These are phyloP conservation scores for Volucella bombylans DNA, from an alignment of 2,888 invertebrate genomes.

Conservation along the genomic window DNA sequence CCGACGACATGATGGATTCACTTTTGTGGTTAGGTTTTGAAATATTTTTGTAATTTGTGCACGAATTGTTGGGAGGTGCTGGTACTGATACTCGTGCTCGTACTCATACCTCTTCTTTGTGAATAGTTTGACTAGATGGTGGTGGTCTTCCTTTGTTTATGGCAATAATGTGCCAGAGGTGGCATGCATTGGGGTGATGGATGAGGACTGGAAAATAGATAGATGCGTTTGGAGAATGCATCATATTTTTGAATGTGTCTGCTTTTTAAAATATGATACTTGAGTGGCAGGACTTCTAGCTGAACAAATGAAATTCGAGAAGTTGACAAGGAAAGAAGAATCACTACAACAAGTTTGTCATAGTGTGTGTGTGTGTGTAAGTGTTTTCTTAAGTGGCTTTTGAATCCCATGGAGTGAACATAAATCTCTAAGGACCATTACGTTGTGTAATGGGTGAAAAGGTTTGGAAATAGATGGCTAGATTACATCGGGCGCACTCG, in stretches of 20 bases:
- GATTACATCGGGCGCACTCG: no score
- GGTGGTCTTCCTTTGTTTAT: constrained; percentile 5
- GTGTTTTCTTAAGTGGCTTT: no score
- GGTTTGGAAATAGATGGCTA: no score
- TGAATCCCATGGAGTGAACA: no score
- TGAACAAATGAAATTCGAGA: constrained; percentile 40
- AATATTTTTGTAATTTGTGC: constrained; percentile 64
- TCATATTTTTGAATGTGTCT: constrained; percentile 12
- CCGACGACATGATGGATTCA: constrained; percentile 67
- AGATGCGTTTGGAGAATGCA: constrained; percentile 51
- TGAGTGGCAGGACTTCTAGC: constrained; percentile 36
- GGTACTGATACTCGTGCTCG: neutral
- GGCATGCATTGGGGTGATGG: constrained; percentile 35
- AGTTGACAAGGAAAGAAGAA: neutral
- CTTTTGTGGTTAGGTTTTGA: constrained; percentile 70
- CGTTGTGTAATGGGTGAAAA: no score
- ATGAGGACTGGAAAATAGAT: constrained; percentile 34
- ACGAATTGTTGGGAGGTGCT: constrained; percentile 45
- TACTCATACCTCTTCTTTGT: no score
- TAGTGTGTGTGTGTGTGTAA: neutral
- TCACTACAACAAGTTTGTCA: neutral
- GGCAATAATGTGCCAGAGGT: constrained; percentile 7
- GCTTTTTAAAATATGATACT: constrained; percentile 22
- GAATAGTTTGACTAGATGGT: neutral
- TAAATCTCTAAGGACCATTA: no score